These are phyloP conservation scores for Adelognathus sp. DNA, from an alignment of 2,888 invertebrate genomes.

Conservation along the genomic window DNA sequence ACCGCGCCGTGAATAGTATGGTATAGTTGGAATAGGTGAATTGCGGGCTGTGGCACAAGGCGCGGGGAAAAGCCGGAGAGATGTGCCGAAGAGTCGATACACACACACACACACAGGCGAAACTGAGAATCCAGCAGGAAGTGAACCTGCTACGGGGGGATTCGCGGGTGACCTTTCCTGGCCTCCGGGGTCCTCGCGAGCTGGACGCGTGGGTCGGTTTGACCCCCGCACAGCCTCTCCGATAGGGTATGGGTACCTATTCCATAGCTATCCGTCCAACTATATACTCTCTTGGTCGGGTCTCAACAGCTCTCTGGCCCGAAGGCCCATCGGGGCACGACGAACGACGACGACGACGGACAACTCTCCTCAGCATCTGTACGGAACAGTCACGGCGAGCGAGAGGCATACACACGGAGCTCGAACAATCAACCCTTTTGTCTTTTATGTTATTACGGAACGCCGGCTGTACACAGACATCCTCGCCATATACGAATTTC, in stretches of 20 bases:
- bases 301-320: constrained; percentile 9
- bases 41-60: too few species aligned
- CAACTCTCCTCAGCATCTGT: neutral
- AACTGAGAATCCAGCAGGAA: constrained; percentile 62
- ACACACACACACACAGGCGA: too few species aligned
- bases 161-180: constrained; percentile 60
- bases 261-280: constrained; percentile 36
- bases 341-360: constrained; percentile 7
- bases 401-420: neutral
- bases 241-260: constrained; percentile 31
- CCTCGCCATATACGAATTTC: constrained; percentile 52
- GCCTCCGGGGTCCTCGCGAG: constrained; percentile 54
- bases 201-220: constrained; percentile 67
- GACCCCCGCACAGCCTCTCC: constrained; percentile 60
- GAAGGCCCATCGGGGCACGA: constrained; percentile 14
- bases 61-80: too few species aligned
- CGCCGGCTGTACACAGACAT: constrained; percentile 14
- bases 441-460: constrained; percentile 58
- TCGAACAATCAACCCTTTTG: constrained; percentile 69
- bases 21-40: too few species aligned
- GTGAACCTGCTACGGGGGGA: constrained; percentile 50
- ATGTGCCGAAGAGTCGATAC: too few species aligned
- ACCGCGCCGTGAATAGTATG: too few species aligned
- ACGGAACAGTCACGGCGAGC: constrained; percentile 5
- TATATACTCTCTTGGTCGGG: constrained; percentile 3